A percentile compares a stretch with the other conserved stretches of the same genome.
These are phyloP conservation scores for Muscicapa adusta DNA, from an alignment of 2,113 vertebrate genomes.

Conservation along the genomic window DNA sequence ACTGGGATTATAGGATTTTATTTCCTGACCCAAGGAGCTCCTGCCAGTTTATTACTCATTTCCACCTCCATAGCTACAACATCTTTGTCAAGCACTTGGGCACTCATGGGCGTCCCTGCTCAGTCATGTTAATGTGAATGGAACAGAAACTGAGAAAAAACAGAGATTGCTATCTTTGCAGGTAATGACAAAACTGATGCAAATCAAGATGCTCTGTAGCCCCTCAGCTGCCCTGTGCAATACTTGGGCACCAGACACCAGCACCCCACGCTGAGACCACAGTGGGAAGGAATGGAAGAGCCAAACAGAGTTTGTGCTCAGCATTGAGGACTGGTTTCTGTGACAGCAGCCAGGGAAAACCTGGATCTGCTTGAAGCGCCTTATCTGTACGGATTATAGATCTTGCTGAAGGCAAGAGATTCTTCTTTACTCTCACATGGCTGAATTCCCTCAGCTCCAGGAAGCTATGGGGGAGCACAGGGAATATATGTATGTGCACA, in stretches of 20 bases:
- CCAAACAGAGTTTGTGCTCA: background rate
- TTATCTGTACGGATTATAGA: background rate
- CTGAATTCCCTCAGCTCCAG: background rate
- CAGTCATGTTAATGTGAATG: background rate
- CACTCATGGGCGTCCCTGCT: background rate
- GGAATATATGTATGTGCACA: background rate
- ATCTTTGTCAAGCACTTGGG: background rate
- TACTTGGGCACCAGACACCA: background rate
- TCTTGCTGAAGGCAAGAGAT: background rate
- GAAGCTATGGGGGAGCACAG: background rate
- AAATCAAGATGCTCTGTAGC: background rate
- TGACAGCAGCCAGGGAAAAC: background rate
- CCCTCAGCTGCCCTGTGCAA: background rate
- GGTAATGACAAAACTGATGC: background rate
- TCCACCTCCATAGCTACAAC: background rate
- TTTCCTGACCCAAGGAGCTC: background rate
- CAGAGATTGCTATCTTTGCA: background rate
- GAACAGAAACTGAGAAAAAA: background rate
- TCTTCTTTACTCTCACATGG: background rate
- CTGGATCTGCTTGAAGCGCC: background rate
- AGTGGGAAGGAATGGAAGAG: background rate
- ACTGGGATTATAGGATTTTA: background rate
- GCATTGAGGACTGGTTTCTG: background rate
- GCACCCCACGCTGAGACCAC: too few species aligned
- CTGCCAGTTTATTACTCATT: background rate